These are phyloP conservation scores for Diacarnus erythraeanus DNA, from an alignment of 37 sponge, comb jelly and placozoan genomes.

Conservation along the genomic window DNA sequence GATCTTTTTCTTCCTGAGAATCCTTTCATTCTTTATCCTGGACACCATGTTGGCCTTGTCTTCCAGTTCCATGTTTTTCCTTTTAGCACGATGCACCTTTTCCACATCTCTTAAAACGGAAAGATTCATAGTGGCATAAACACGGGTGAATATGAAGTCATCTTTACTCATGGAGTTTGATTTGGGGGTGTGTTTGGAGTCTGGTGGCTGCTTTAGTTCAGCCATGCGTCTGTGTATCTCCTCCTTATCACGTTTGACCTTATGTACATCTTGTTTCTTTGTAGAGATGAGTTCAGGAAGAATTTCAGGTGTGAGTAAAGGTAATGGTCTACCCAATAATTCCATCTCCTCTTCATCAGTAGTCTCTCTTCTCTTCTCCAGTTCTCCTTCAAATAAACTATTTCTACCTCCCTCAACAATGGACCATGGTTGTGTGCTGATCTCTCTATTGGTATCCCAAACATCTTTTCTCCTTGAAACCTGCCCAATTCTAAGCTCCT, in stretches of 20 bases:
- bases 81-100: slow-evolving; percentile 14
- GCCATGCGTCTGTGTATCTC: slow-evolving; percentile 20
- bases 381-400: neutral
- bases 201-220: slow-evolving; percentile 12
- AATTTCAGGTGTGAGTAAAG: neutral
- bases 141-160: slow-evolving; percentile 32
- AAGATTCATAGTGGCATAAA: slow-evolving; percentile 47
- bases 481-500: no score
- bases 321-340: slow-evolving; percentile 1
- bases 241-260: slow-evolving; percentile 32
- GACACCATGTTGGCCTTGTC: slow-evolving; percentile 26
- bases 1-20: slow-evolving; percentile 21
- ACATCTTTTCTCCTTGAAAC: no score
- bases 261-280: slow-evolving; percentile 30
- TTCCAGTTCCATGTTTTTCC: slow-evolving; percentile 10
- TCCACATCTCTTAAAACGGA: slow-evolving; percentile 37
- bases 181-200: neutral
- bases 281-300: neutral
- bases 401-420: neutral
- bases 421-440: no score
- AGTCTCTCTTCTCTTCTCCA: slow-evolving; percentile 1
- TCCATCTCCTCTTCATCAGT: neutral
- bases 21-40: slow-evolving; percentile 24
- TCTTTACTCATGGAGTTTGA: slow-evolving; percentile 36
- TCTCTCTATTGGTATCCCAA: no score